Evolutionary conservation across 2,888 invertebrate species (phyloP).

Genomic region (Athalia circularis): DNA sequence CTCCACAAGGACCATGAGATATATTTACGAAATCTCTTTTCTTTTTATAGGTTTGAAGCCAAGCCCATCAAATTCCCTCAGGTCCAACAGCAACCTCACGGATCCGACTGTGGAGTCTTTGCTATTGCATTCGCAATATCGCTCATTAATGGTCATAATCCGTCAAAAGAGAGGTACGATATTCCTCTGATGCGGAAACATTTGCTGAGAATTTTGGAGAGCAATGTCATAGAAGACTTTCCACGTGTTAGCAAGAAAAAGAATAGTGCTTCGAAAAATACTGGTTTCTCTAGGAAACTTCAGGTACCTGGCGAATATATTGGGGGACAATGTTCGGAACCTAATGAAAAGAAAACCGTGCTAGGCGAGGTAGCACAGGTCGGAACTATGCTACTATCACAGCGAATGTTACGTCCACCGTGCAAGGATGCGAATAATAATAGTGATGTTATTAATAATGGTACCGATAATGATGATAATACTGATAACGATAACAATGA

Average conservation of each 20-base stretch:
- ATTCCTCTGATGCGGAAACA: constrained; percentile 29
- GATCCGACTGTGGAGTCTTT: constrained; percentile 41
- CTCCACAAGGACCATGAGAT: constrained; percentile 44
- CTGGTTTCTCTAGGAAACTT: no score
- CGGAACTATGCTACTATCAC: no score
- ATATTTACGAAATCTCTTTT: constrained; percentile 45
- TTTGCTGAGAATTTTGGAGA: constrained; percentile 13
- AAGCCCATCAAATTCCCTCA: constrained; percentile 16
- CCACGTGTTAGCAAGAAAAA: constrained; percentile 1
- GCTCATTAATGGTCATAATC: constrained; percentile 10
- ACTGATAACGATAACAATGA: no score
- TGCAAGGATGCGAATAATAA: no score
- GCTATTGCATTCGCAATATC: constrained; percentile 45
- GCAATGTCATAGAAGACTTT: constrained; percentile 9
- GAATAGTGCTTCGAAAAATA: no score
- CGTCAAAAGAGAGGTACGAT: constrained; percentile 5
- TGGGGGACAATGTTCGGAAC: no score
- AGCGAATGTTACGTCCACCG: no score
- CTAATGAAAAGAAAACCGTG: no score
- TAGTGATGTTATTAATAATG: no score
- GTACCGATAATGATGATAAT: no score
- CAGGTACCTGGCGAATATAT: no score
- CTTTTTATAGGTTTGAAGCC: constrained; percentile 34
- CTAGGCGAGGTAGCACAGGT: no score
- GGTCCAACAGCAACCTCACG: constrained; percentile 27